Evolutionary conservation across 2,888 invertebrate genomes (phyloP).

Genomic region (Luperina nickerlii): DNA sequence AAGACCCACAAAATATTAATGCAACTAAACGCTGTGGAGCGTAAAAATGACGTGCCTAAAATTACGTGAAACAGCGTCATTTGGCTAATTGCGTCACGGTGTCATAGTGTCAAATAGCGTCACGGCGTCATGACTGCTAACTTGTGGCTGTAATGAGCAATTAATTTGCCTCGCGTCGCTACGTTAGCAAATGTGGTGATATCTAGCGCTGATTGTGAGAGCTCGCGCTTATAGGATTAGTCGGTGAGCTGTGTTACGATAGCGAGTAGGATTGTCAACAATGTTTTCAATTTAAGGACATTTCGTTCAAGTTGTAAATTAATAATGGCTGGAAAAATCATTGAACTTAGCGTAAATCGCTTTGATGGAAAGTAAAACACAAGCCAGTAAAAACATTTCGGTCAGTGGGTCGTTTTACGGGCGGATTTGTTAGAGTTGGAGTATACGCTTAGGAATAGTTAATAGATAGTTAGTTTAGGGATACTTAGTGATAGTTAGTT

Average conservation of each 20-base stretch:
- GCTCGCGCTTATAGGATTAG: neutral
- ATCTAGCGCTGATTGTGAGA: constrained; percentile 21
- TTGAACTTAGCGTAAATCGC: neutral
- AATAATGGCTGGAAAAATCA: neutral
- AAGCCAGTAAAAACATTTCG: neutral
- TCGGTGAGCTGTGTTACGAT: neutral
- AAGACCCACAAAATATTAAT: constrained; percentile 53
- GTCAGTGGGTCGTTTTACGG: too few species aligned
- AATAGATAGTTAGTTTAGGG: too few species aligned
- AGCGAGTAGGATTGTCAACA: neutral
- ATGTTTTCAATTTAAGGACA: neutral
- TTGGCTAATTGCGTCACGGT: constrained; percentile 45
- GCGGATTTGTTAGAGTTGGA: too few species aligned
- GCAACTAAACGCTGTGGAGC: constrained; percentile 39
- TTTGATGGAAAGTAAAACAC: neutral
- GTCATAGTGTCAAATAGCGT: constrained; percentile 27
- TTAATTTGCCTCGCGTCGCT: constrained; percentile 55
- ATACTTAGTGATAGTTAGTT: too few species aligned
- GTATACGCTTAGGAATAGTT: too few species aligned
- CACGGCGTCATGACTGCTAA: constrained; percentile 21
- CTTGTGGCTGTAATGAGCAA: constrained; percentile 54
- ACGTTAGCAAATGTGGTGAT: constrained; percentile 52
- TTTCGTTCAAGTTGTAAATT: neutral
- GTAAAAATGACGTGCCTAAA: constrained; percentile 58
- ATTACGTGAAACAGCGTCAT: constrained; percentile 49